These are phyloP conservation scores for Strigamia transsilvanica DNA, from an alignment of 2,888 invertebrate species.

Conservation along the genomic window DNA sequence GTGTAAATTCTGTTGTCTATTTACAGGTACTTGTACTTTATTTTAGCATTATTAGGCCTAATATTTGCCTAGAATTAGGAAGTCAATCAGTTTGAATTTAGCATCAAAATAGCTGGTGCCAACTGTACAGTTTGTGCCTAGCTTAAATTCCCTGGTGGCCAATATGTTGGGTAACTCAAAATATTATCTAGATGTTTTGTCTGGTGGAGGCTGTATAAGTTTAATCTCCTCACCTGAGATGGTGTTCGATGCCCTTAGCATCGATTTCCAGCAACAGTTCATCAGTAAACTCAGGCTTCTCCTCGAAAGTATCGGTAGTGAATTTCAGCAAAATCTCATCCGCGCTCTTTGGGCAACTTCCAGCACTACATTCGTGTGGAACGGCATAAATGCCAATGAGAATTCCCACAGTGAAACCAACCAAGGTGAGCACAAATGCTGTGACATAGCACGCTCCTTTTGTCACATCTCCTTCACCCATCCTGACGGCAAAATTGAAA, in stretches of 20 bases:
- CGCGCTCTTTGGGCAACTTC: neutral
- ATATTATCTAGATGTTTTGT: no score
- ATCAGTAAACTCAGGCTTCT: neutral
- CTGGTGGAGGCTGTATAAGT: neutral
- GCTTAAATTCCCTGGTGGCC: no score
- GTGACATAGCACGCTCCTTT: neutral
- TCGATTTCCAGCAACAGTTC: neutral
- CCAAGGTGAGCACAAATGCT: neutral
- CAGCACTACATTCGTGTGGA: neutral
- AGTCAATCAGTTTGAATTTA: no score
- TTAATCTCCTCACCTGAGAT: neutral
- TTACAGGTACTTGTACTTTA: no score
- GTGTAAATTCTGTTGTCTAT: no score
- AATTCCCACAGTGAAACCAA: conserved; percentile 24
- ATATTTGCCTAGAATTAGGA: no score
- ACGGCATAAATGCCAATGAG: conserved; percentile 35
- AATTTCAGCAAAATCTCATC: neutral
- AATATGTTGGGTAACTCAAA: no score
- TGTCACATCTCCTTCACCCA: conserved; percentile 21
- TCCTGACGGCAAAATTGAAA: neutral
- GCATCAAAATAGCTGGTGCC: no score
- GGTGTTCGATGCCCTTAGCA: neutral
- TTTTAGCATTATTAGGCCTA: no score
- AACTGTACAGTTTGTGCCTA: no score
- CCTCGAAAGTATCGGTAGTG: neutral